Evolutionary conservation across 2,113 vertebrate genomes (phyloP).

Genomic region (Lonchura striata): DNA sequence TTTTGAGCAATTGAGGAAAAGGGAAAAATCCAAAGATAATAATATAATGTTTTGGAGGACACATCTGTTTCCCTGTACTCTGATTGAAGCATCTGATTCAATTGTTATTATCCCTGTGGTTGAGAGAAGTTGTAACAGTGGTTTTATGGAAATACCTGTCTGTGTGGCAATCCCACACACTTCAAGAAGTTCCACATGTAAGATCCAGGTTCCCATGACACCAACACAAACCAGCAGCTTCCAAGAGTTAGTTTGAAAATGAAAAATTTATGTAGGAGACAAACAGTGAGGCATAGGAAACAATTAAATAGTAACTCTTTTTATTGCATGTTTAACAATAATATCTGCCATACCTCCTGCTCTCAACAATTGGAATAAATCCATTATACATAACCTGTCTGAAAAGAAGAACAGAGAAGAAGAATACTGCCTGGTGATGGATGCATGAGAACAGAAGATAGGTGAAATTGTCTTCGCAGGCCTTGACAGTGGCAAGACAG

Average conservation of each 20-base stretch:
- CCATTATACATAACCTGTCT: background rate
- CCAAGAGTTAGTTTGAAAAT: background rate
- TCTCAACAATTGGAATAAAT: background rate
- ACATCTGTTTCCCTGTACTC: slow-evolving; percentile 41
- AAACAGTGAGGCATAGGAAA: background rate
- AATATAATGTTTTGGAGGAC: background rate
- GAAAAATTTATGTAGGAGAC: background rate
- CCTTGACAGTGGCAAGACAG: background rate
- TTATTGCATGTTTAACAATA: background rate
- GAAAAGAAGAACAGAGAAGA: background rate
- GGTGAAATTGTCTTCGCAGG: background rate
- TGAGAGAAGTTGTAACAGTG: background rate
- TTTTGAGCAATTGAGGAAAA: background rate
- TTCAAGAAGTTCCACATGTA: background rate
- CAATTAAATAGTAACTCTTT: background rate
- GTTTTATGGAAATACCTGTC: background rate
- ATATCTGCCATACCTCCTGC: background rate
- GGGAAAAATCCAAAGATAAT: slow-evolving; percentile 33
- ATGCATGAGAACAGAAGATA: background rate
- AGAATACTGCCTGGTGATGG: rapidly evolving
- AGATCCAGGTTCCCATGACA: background rate
- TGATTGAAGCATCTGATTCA: slow-evolving; percentile 39
- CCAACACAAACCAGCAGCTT: background rate
- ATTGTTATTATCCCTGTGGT: background rate
- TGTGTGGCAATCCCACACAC: background rate